Base-by-base conservation (phyloP, 2,888 invertebrate genomes). In the Euzophera pinguis region DNA sequence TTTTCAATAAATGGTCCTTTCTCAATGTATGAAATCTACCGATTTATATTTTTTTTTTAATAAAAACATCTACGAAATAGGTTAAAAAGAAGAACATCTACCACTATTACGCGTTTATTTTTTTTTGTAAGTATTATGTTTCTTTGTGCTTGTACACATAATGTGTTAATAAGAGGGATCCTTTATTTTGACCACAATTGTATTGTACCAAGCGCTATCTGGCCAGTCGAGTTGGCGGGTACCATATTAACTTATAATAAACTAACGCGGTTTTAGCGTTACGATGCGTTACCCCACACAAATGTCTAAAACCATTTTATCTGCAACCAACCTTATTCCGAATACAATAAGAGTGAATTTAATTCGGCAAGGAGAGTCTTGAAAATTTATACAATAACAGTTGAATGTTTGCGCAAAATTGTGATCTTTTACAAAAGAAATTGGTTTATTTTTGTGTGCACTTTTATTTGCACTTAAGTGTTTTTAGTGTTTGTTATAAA, bases 211-310 rank as follows among this genome's bases (percentile, higher is more conserved):
- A 39, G 16, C 39, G 71, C 65, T 69, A 71, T 67, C 65, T 59
- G 68, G 58, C 60, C 58, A 35, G 52, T 39, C 52, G 53, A 54
- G 67, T 75, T 75, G 81, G 81, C 80, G 80, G 80, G 77, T 74
- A 67, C 61, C 82, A 79, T 84, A 85, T 87, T 85, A 86, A 83
- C 86, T 86, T 82, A 85, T 86, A 85, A 88, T 89, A 84, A 88
- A 86, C 84, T 83, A 78, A 71, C 78, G 78, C 69, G 81, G 75
- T 78, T 81, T 78, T 69, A 73, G 69, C 71, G 73, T 69, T 64
- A 68, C 71, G 72, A 76, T 80, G 78, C 80, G 71, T 75, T 70
- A 63, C 64, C 62, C 48, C 55, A 58, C 47, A 48, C 56, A 37
- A 51, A 43, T 43, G 53, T 62, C 47, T 56, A 51, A 50, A 56